Percentiles rank a stretch among this genome's conserved stretches.
Evolutionary conservation across 2,888 invertebrate species (phyloP).

Genomic region (Amblyjoppa proteus): DNA sequence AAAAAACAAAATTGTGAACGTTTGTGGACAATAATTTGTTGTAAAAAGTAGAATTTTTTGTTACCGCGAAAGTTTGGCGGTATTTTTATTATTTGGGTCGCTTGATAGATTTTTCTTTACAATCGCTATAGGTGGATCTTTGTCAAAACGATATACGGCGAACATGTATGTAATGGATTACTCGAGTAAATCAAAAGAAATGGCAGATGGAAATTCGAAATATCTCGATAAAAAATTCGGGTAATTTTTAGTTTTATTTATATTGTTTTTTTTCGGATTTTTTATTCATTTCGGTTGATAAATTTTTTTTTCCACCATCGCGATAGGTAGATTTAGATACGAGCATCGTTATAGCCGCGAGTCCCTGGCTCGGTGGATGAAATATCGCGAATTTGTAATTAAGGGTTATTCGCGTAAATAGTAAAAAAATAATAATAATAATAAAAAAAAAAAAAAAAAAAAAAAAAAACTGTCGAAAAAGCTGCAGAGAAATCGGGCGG

Average conservation of each 20-base stretch:
- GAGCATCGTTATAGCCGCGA: not conserved
- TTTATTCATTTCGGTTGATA: not conserved
- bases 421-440: no score
- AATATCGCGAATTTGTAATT: not conserved
- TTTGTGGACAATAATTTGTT: no score
- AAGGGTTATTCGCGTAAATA: no score
- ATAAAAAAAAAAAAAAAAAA: no score
- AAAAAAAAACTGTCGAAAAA: not conserved
- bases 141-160: constrained; percentile 23
- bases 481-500: not conserved
- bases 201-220: not conserved
- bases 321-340: not conserved
- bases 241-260: not conserved
- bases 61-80: no score
- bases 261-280: not conserved
- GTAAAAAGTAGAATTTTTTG: no score
- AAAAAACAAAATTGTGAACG: no score
- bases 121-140: no score
- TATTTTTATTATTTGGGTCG: no score
- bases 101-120: no score
- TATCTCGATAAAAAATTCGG: not conserved
- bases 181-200: not conserved
- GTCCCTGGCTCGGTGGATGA: not conserved
- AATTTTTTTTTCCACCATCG: not conserved
- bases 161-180: constrained; percentile 4